phyloP scores from a whole-genome alignment of 2,888 invertebrate species.

The Oscheius sp. region DNA sequence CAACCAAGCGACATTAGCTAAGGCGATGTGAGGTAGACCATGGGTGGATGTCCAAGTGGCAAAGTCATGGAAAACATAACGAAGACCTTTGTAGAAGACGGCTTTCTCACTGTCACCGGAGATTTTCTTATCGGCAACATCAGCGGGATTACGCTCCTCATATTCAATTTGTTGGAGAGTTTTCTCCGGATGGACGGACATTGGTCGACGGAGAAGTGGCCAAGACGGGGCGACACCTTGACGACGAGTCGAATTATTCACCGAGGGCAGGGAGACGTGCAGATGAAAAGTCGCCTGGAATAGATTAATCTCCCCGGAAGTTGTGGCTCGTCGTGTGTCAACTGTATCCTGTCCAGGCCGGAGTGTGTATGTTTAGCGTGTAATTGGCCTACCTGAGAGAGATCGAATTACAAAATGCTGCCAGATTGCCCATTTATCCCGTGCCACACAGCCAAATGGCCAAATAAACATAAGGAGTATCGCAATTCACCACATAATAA shows the following conservation, averaged over 20 bases:
- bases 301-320: conserved; percentile 4
- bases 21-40: conserved; percentile 69
- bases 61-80: conserved; percentile 63
- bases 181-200: conserved; percentile 20
- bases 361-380: conserved; percentile 22
- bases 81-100: conserved; percentile 53
- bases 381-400: conserved; percentile 28
- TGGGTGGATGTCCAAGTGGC: conserved; percentile 70
- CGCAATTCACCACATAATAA: too few relatives aligned
- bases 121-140: conserved; percentile 3
- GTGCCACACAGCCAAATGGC: conserved; percentile 21
- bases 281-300: conserved; percentile 9
- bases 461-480: conserved; percentile 13
- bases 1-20: conserved; percentile 61
- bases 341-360: background rate
- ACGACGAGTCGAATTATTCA: conserved; percentile 13
- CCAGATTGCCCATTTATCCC: conserved; percentile 35
- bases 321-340: too few relatives aligned
- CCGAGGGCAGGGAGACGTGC: conserved; percentile 5
- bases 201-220: background rate
- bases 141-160: conserved; percentile 16
- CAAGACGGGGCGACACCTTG: background rate
- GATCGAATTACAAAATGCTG: conserved; percentile 36
- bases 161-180: conserved; percentile 13
- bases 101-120: background rate